phyloP scores from a whole-genome alignment of 2,113 vertebrate genomes.

The Tor tambroides region DNA sequence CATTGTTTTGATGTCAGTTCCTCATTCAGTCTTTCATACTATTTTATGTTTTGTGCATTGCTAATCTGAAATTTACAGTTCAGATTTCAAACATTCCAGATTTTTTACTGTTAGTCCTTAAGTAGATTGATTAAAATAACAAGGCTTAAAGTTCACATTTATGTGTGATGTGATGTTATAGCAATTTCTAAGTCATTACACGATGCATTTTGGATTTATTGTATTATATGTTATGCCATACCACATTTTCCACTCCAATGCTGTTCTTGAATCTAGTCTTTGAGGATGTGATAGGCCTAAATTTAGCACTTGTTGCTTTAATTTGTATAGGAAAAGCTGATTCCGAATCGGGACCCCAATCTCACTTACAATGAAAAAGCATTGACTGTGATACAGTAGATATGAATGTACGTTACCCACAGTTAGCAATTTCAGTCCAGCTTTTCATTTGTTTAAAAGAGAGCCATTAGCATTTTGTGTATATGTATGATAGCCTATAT shows the following conservation, averaged over 20 bases:
- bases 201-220: background rate
- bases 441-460: conserved; percentile 64
- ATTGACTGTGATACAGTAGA: conserved; percentile 14
- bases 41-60: background rate
- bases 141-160: conserved; percentile 11
- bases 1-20: conserved; percentile 30
- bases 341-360: background rate
- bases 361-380: background rate
- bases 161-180: conserved; percentile 11
- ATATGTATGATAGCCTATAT: conserved; percentile 62
- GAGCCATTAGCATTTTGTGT: conserved; percentile 69
- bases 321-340: conserved; percentile 9
- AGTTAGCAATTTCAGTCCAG: background rate
- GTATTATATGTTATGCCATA: background rate
- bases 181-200: background rate
- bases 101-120: conserved; percentile 11
- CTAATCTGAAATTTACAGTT: background rate
- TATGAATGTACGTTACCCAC: conserved; percentile 3
- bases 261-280: background rate
- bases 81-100: conserved; percentile 43
- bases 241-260: background rate
- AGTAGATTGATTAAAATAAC: background rate
- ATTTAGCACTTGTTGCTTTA: background rate
- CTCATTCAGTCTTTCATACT: background rate
- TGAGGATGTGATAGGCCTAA: background rate